Base-by-base conservation (phyloP, 2,888 invertebrate genomes). In the Cheilosia scutellata region DNA sequence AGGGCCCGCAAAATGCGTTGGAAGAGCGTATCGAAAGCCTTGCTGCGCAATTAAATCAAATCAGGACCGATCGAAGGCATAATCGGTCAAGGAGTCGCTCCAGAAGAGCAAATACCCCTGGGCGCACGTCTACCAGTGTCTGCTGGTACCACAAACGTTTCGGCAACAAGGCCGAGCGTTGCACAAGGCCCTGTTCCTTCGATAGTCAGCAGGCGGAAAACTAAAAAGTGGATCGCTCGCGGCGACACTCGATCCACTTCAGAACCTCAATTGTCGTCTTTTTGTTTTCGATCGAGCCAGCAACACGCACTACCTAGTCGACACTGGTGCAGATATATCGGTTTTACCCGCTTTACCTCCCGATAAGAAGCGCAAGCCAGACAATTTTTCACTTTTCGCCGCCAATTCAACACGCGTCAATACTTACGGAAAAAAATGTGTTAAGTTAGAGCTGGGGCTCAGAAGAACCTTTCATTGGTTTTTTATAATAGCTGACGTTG, bases 401-500 rank as follows among this genome's bases (percentile, higher is more conserved):
- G 87, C 75, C 31, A 88, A 88, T 40, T 60, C 62, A 6, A 72
- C 87, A 7, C 62, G 84, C 51, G 88, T 87, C 2, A 27, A 27
- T 4, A 51, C 51, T 1, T 51, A 27, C 5, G 51, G 51, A 27
- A 75, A 57, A 47, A 71, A 65, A 49, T 13, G n/a, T 0, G 16
- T 87, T 0, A 1, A n/a, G 58, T 82, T 87, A 55, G 82, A 87
- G 37, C 49, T 82, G 0, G 79, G 88, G 47, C 88, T 89, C 42
- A 88, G 87, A 1, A 80, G 84, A 7, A 57, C 66, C 5, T 88
- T 88, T 40, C 27, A 42, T 3, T 88, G 88, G 88, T 66, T 68
- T 13, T 89, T 89, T 49, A 66, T 87, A 25, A 40, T 88, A 13
- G 88, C 88, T 4, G 87, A 89, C 4, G 88, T 88, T 1, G 58